A percentile compares a stretch with the other conserved stretches of the same genome.
Conservation (phyloP, 2,113 vertebrate species). For the Centropus unirufus region DNA sequence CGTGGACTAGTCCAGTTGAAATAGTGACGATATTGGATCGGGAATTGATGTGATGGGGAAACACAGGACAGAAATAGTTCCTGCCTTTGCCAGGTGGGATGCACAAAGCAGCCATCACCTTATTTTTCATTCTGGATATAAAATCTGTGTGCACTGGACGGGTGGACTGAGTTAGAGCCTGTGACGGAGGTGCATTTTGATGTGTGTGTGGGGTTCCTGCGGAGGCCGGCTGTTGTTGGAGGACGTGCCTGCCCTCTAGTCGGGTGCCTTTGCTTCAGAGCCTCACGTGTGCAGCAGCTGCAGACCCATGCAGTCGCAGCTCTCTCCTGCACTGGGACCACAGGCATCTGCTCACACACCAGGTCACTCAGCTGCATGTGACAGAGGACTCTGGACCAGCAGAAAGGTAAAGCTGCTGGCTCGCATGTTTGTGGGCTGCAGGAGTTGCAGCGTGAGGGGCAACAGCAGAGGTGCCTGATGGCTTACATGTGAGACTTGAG, state of each 20-base stretch:
- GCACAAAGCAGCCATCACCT: background rate
- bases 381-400: background rate
- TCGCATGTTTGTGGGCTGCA: background rate
- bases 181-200: background rate
- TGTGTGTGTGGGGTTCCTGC: background rate
- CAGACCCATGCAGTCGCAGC: background rate
- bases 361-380: background rate
- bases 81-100: background rate
- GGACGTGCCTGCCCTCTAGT: accelerated
- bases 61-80: background rate
- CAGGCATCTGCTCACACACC: accelerated
- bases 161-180: background rate
- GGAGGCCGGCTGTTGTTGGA: background rate
- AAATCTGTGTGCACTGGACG: background rate
- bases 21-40: background rate
- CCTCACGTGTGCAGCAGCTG: background rate
- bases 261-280: background rate
- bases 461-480: background rate
- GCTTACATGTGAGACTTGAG: background rate
- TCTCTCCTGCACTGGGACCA: background rate
- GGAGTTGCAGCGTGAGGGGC: background rate
- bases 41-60: background rate
- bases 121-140: background rate
- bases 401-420: background rate
- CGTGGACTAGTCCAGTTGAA: background rate